A percentile compares a stretch with the other conserved stretches of the same genome.
phyloP scores from a whole-genome alignment of 2,113 vertebrate genomes.

The Rhinolophus sinicus region DNA sequence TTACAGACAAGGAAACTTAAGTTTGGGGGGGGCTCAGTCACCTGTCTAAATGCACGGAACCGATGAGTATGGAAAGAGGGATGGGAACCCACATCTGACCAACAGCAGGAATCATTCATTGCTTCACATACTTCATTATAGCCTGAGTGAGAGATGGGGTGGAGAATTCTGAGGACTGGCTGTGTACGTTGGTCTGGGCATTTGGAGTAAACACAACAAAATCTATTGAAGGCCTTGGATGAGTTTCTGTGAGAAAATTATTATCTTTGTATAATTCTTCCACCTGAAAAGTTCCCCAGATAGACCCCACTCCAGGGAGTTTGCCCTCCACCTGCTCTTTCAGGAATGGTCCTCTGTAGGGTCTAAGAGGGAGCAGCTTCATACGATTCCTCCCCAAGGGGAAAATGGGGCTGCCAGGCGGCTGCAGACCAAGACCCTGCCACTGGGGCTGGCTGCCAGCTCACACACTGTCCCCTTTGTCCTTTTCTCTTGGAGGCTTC shows the following conservation, averaged over 20 bases:
- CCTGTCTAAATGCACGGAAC: neutral
- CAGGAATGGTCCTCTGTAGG: too few species aligned
- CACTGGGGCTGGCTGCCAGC: neutral
- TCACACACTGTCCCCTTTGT: too few species aligned
- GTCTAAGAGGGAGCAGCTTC: neutral
- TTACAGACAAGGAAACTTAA: neutral
- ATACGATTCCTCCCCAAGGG: neutral
- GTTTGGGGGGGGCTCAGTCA: neutral
- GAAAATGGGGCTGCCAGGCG: fast-evolving
- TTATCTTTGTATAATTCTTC: neutral
- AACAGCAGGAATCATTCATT: neutral
- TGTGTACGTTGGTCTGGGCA: neutral
- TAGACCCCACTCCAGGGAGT: neutral
- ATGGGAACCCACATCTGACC: neutral
- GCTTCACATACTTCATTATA: neutral
- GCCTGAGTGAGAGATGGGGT: neutral
- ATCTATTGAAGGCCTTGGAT: neutral
- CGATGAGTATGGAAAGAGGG: neutral
- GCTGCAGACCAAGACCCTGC: neutral
- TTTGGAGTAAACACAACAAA: neutral
- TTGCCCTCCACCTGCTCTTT: neutral
- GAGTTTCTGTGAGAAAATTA: conserved; percentile 7
- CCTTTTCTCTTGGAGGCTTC: neutral
- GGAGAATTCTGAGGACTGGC: neutral
- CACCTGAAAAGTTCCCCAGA: neutral